phyloP scores from a whole-genome alignment of 1,140 invertebrate species.

The Drosophila hydei region DNA sequence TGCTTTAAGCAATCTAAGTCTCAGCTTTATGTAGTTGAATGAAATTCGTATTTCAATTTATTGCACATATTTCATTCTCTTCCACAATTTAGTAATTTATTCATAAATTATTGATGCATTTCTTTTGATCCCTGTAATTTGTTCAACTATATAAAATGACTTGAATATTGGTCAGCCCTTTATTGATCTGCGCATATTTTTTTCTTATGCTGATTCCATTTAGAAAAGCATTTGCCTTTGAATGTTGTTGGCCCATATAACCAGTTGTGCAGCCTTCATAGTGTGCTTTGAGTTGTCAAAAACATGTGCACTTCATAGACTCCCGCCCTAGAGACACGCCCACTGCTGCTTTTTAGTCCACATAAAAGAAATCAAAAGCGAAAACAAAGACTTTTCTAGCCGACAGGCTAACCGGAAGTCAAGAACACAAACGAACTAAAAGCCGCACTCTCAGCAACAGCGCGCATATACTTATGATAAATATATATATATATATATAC shows the following conservation, averaged over 20 bases:
- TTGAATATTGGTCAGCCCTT: neutral
- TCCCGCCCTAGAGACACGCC: constrained; percentile 18
- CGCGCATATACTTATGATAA: constrained; percentile 23
- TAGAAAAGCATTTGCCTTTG: neutral
- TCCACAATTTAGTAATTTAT: too few relatives aligned
- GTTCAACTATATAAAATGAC: neutral
- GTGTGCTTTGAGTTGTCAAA: constrained; percentile 68
- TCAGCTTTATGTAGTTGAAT: too few relatives aligned
- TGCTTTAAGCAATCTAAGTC: neutral
- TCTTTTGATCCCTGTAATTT: too few relatives aligned
- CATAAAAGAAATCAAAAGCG: constrained; percentile 54
- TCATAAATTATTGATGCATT: too few relatives aligned
- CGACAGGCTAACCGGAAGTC: constrained; percentile 76
- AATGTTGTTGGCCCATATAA: neutral
- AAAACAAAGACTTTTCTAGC: constrained; percentile 72
- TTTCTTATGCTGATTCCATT: neutral
- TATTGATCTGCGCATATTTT: neutral
- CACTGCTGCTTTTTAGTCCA: constrained; percentile 10
- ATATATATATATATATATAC: constrained; percentile 17
- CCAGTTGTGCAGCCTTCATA: constrained; percentile 3
- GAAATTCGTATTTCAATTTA: too few relatives aligned
- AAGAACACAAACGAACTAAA: constrained; percentile 80
- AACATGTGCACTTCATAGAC: constrained; percentile 32
- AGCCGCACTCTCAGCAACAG: constrained; percentile 73
- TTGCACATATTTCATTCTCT: too few relatives aligned